A percentile compares a stretch with the other conserved stretches of the same genome.
Conservation (phyloP, 2,113 vertebrate genomes). For the Myotis lucifugus region DNA sequence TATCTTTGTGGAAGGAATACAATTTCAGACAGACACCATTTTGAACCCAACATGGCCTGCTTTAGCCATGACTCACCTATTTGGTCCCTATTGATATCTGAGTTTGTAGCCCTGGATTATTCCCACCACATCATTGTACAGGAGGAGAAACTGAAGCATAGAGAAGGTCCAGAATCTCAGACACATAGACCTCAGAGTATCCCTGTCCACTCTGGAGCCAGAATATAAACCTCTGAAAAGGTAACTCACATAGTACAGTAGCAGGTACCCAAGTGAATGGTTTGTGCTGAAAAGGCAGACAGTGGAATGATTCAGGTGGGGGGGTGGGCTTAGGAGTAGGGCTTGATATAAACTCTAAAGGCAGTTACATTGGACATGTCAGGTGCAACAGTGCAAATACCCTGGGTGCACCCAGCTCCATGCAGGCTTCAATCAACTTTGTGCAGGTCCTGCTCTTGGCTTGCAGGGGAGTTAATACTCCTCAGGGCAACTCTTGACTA, state of each 20-base stretch:
- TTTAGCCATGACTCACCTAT: not conserved
- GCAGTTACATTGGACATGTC: not conserved
- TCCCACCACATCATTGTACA: not conserved
- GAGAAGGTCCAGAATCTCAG: not conserved
- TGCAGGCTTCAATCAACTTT: accelerated
- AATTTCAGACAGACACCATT: not conserved
- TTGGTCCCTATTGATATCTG: not conserved
- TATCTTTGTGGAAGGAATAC: not conserved
- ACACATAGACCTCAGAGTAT: not conserved
- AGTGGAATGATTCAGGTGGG: not conserved
- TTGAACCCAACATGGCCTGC: not conserved
- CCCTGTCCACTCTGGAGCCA: not conserved
- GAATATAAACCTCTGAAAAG: not conserved
- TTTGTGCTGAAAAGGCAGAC: not conserved
- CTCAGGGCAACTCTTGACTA: not conserved
- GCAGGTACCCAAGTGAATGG: not conserved
- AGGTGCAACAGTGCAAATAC: not conserved
- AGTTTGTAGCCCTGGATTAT: not conserved
- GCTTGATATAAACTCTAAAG: not conserved
- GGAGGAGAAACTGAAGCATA: not conserved
- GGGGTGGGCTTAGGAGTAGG: accelerated
- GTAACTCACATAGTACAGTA: not conserved
- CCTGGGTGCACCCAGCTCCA: not conserved
- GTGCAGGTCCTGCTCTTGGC: not conserved
- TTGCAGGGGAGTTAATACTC: not conserved